Base-by-base conservation (phyloP, 2,113 vertebrate genomes). In the Hylia prasina region DNA sequence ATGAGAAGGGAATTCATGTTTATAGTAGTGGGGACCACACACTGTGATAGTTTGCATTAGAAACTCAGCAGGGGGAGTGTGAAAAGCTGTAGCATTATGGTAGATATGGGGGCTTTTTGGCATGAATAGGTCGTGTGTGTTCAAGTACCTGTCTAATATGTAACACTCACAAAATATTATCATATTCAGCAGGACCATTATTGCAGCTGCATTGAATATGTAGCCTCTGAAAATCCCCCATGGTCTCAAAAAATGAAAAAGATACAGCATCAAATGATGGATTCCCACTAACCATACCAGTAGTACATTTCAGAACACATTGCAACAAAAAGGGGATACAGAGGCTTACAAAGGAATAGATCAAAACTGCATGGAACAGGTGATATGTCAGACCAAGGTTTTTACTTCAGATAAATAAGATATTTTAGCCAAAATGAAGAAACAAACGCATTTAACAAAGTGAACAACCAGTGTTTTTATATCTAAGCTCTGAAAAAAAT, bases 1-100 rank as follows among this genome's bases (percentile, higher is more conserved):
- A 97, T 87, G 66, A 98, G 95, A 95, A 94, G 93, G 51, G 92
- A 97, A 96, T 96, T 97, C 73, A 78, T 98, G 97, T 98, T 98
- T 98, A 98, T 89, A 96, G 96, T 96, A 97, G 71, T 64, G 75
- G 48, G 39, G 96, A 97, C 97, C 97, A 95, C 98, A 98, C 96
- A 97, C 98, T 97, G 98, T 85, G 98, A 96, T 90, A 90, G 96
- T 97, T 98, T 98, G 97, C 96, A 97, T 98, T 97, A 98, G 97
- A 96, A 96, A 92, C 97, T 84, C 98, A 98, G 97, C 97, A 97
- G 97, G 97, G 87, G 50, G 45, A 77, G 66, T 84, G 64, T 89
- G 95, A 95, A 97, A 97, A 97, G 90, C 93, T 96, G 77, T 71
- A 96, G 89, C 95, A 63, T 92, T 97, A 96, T 83, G 82, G 84